Percentiles rank a stretch among this genome's conserved stretches.
Evolutionary conservation across 2,113 vertebrate species (phyloP).

Genomic region (Xiphophorus hellerii): DNA sequence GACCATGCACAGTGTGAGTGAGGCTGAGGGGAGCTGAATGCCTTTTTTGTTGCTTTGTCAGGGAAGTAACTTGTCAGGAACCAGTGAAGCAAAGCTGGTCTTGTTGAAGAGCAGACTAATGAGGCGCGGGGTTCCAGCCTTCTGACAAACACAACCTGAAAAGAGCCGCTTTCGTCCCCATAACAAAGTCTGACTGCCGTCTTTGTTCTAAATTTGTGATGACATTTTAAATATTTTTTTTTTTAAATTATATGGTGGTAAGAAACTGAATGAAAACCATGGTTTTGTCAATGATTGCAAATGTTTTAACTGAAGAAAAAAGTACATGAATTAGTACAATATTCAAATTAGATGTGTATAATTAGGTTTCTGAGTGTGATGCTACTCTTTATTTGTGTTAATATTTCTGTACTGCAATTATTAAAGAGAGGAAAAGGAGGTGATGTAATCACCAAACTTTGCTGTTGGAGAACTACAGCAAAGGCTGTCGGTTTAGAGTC

Average conservation of each 20-base stretch:
- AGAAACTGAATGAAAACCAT: not conserved
- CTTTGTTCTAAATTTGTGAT: conserved; percentile 7
- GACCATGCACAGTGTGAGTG: not conserved
- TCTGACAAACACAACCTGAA: conserved; percentile 5
- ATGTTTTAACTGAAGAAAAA: no score
- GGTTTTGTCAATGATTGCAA: not conserved
- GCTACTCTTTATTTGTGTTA: not conserved
- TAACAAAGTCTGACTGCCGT: conserved; percentile 18
- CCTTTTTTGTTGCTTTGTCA: conserved; percentile 54
- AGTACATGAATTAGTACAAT: not conserved
- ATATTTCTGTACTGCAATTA: no score
- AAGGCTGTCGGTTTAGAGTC: not conserved
- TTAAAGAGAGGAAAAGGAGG: no score
- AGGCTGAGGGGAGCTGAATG: conserved; percentile 22
- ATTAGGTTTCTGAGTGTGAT: no score
- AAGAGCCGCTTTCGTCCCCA: conserved; percentile 3
- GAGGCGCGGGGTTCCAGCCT: conserved; percentile 40
- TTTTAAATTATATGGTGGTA: not conserved
- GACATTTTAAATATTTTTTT: not conserved
- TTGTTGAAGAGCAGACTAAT: conserved; percentile 54
- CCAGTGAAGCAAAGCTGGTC: conserved; percentile 54
- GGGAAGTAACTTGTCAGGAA: conserved; percentile 38
- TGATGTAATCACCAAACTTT: no score
- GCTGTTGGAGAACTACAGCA: no score
- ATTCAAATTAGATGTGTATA: no score